phyloP scores from a whole-genome alignment of 64 coral and sea anemone species.

The Trachythela sp. region DNA sequence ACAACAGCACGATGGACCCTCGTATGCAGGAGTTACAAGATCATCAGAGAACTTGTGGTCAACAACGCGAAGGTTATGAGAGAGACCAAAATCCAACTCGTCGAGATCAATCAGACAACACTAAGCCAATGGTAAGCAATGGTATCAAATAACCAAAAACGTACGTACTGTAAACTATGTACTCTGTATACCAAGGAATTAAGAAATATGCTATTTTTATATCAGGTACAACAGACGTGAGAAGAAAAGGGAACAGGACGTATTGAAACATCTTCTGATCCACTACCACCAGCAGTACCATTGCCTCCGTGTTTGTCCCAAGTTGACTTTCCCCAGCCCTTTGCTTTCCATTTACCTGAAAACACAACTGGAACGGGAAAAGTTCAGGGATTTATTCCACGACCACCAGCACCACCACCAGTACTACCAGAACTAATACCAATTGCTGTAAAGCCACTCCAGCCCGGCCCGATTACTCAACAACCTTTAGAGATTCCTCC shows the following conservation, averaged over 20 bases:
- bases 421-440: neutral
- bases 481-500: neutral
- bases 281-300: neutral
- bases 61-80: slow-evolving; percentile 11
- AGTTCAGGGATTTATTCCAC: neutral
- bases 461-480: too few species aligned
- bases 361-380: slow-evolving; percentile 5
- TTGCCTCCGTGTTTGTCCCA: neutral
- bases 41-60: neutral
- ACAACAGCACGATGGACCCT: slow-evolving; percentile 3
- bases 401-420: neutral
- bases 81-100: slow-evolving; percentile 32
- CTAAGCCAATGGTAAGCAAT: slow-evolving; percentile 41
- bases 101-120: slow-evolving; percentile 35
- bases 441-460: too few species aligned
- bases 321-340: slow-evolving; percentile 14
- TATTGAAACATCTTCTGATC: neutral
- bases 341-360: slow-evolving; percentile 12
- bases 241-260: slow-evolving; percentile 12
- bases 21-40: neutral
- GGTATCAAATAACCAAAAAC: too few species aligned
- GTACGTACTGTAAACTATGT: too few species aligned
- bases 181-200: too few species aligned
- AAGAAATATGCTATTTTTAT: too few species aligned
- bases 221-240: slow-evolving; percentile 12